Percentiles rank a stretch among this genome's conserved stretches.
phyloP scores from a whole-genome alignment of 2,113 vertebrate genomes.

The Pseudonaja textilis region DNA sequence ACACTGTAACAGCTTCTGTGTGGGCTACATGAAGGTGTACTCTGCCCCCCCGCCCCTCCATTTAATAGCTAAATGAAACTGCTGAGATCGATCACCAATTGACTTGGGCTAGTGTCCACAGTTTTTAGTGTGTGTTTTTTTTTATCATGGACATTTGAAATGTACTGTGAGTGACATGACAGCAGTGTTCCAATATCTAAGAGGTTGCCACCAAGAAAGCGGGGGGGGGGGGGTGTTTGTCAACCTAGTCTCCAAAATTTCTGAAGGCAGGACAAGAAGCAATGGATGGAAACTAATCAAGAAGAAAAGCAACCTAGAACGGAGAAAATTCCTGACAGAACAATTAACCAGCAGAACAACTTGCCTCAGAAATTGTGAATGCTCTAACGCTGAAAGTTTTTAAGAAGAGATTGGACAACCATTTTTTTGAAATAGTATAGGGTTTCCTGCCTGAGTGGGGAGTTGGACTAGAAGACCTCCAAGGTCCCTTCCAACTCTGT shows the following conservation, averaged over 20 bases:
- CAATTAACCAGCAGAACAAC: neutral
- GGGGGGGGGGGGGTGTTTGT: accelerated
- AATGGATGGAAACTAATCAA: neutral
- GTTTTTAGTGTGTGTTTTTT: neutral
- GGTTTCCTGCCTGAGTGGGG: neutral
- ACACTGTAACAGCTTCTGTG: neutral
- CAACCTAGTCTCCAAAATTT: neutral
- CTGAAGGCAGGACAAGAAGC: neutral
- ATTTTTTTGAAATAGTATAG: neutral
- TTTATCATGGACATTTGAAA: neutral
- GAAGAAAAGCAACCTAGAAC: neutral
- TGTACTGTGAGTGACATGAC: neutral
- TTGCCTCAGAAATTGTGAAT: neutral
- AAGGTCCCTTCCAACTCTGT: neutral
- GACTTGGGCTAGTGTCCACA: neutral
- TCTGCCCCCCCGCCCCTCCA: too few relatives aligned
- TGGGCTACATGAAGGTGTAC: neutral
- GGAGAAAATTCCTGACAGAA: neutral
- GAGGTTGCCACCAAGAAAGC: neutral
- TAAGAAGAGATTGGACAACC: neutral
- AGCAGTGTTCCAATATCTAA: neutral
- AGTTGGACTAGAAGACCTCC: neutral
- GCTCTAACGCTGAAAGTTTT: neutral
- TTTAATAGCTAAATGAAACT: neutral
- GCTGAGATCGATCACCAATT: neutral